Conservation (phyloP, 2,113 vertebrate genomes). For the Bubo bubo region DNA sequence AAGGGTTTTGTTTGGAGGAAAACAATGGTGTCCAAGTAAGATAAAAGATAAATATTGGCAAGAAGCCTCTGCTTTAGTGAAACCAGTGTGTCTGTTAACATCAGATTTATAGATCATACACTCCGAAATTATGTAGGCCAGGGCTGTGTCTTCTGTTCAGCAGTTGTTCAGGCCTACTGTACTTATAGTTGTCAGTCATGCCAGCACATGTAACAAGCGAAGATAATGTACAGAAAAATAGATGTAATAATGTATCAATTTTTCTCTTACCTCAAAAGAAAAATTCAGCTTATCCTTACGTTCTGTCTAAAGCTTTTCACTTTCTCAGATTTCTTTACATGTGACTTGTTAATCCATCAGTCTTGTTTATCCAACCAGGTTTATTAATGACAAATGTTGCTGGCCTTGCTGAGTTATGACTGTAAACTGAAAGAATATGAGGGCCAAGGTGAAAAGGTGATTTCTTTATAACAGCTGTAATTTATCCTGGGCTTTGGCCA, state of each 20-base stretch:
- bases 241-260: not conserved
- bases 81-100: not conserved
- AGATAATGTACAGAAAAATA: not conserved
- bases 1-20: not conserved
- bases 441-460: slow-evolving; percentile 74
- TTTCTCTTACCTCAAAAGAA: not conserved
- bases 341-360: slow-evolving; percentile 65
- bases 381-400: slow-evolving; percentile 76
- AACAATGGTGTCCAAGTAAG: not conserved
- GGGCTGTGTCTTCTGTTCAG: not conserved
- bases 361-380: slow-evolving; percentile 63
- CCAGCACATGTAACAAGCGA: not conserved
- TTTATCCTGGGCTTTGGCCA: slow-evolving; percentile 77
- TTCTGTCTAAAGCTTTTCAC: slow-evolving; percentile 41
- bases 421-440: slow-evolving; percentile 74
- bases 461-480: slow-evolving; percentile 81
- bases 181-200: not conserved
- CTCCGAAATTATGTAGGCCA: not conserved
- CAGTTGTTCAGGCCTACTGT: not conserved
- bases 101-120: not conserved
- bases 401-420: slow-evolving; percentile 69
- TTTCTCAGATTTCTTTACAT: slow-evolving; percentile 64
- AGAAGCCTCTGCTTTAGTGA: not conserved
- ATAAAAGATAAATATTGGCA: not conserved
- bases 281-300: not conserved